Evolutionary conservation across 2,797 vertebrate genomes (phyloP).

Genomic region (Labeo calbasu): DNA sequence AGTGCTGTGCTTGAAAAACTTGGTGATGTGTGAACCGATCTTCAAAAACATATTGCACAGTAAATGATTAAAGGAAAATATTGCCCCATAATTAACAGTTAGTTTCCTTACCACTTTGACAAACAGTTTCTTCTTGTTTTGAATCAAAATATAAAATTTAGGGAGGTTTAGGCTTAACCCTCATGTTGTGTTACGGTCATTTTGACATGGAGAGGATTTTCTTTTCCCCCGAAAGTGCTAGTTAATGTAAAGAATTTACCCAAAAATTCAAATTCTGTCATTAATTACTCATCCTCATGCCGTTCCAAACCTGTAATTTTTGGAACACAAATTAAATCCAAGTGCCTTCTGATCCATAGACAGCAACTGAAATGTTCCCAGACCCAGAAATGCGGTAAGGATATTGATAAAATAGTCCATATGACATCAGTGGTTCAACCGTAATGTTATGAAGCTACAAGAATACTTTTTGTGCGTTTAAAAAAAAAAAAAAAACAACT

Average conservation of each 20-base stretch:
- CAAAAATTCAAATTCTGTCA: no score
- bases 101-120: neutral
- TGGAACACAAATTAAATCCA: no score
- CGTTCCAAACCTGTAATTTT: no score
- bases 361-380: no score
- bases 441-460: no score
- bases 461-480: no score
- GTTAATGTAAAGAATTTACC: neutral
- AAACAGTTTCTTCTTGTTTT: neutral
- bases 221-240: neutral
- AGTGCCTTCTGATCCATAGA: no score
- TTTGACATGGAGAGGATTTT: neutral
- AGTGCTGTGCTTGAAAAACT: neutral
- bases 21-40: neutral
- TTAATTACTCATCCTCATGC: no score
- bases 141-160: neutral
- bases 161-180: neutral
- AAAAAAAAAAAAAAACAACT: no score
- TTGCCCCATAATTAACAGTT: neutral
- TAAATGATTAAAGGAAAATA: neutral
- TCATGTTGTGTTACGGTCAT: neutral
- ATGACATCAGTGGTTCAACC: no score
- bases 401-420: no score
- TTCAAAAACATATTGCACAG: neutral
- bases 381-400: no score